Conservation (phyloP, 2,888 invertebrate species). For the Euplagia quadripunctaria region DNA sequence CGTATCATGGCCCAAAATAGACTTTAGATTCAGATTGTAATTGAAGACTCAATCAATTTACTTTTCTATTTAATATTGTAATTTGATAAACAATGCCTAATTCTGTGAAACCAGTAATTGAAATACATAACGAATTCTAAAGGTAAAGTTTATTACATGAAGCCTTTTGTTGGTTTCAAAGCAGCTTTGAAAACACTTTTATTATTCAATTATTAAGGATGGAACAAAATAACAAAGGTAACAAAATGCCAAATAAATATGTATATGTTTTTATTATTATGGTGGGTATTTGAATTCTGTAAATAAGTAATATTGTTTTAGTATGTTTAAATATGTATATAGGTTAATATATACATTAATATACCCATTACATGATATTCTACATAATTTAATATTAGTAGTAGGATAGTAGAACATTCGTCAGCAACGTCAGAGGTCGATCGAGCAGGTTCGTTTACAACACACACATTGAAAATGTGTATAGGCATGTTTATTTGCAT, state of each 20-base stretch:
- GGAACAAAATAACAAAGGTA: not conserved
- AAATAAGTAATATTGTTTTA: not conserved
- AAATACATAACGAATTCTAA: conserved; percentile 5
- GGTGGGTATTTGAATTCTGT: not conserved
- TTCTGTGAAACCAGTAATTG: conserved; percentile 3
- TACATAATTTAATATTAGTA: too few species aligned
- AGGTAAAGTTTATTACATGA: conserved; percentile 1
- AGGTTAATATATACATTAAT: too few species aligned
- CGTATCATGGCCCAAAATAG: too few species aligned
- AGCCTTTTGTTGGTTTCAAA: conserved; percentile 6
- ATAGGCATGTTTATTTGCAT: too few species aligned
- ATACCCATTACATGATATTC: too few species aligned
- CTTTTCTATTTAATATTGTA: not conserved
- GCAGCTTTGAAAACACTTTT: not conserved
- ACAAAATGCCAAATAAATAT: not conserved
- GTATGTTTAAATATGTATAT: not conserved
- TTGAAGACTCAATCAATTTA: too few species aligned
- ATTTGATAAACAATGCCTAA: not conserved
- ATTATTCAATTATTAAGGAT: conserved; percentile 2
- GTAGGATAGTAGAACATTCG: too few species aligned
- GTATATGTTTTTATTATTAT: not conserved
- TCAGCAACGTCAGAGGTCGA: too few species aligned
- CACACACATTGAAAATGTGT: too few species aligned
- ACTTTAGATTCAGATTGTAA: too few species aligned
- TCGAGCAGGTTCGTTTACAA: too few species aligned